Evolutionary conservation across 1,140 invertebrate species (phyloP), one percentile per base, ranked within the genome.

Genomic region (Reticulitermes speratus): DNA sequence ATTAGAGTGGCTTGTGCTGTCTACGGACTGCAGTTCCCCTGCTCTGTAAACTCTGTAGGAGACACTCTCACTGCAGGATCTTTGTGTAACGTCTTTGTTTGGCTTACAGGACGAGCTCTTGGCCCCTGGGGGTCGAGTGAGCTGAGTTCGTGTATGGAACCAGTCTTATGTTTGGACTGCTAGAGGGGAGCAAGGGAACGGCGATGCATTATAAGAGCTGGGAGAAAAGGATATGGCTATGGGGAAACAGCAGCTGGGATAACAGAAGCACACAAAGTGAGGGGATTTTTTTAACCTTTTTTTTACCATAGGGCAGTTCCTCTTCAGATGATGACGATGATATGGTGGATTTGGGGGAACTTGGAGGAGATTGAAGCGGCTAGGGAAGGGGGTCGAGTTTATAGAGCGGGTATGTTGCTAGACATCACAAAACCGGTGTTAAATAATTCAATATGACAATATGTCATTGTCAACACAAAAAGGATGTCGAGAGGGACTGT

Each of bases 381-480:
- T 84, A 32, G 83, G 32, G 83, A 52, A 19, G 83, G 83, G 83
- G 16, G 2, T 38, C 11, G 82, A 83, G 82, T 48, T 83, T 44
- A 48, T 83, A 30, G 65, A 30, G 59, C 19, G 65, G 65, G 65
- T 25, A 30, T 30, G 65, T 75, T 3, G 65, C 65, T 30, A 75
- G 65, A 75, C 65, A 75, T 75, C 83, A 84, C 83, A 52, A 44
- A 84, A 84, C 83, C 44, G 25, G 83, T 84, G 83, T 84, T 84
- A 84, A 84, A 84, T 84, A 84, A 84, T 84, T 84, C 83, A 84
- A 44, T 84, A 84, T 19, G 44, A 84, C 83, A 84, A 84, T 84
- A 84, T 84, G 83, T 84, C 83, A 84, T 84, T 84, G 83, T 84
- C 83, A 84, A 45, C 83, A 84, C 83, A 84, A 84, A 84, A 84